phyloP scores from a whole-genome alignment of 2,113 vertebrate genomes.

The Antigone vipio region DNA sequence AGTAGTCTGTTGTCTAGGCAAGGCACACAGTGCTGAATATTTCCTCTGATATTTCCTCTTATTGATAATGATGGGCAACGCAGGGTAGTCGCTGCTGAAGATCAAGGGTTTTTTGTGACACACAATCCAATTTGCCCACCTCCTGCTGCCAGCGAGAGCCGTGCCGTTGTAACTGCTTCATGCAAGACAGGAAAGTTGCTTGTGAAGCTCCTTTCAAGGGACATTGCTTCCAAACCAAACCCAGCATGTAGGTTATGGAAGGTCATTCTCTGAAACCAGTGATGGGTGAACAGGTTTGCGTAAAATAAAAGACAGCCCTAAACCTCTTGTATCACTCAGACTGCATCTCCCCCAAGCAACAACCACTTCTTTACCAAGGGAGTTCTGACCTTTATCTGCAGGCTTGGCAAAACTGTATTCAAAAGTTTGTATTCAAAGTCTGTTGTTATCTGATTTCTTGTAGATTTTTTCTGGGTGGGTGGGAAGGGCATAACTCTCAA shows the following conservation, averaged over 20 bases:
- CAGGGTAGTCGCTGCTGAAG: neutral
- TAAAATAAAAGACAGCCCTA: neutral
- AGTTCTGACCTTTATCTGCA: neutral
- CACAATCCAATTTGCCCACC: neutral
- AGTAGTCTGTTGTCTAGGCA: neutral
- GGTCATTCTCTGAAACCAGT: neutral
- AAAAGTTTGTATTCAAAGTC: neutral
- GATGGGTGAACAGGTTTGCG: neutral
- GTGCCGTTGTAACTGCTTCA: neutral
- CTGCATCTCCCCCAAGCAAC: neutral
- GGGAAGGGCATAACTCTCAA: neutral
- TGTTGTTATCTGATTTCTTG: neutral
- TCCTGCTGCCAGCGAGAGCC: neutral
- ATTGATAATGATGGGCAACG: neutral
- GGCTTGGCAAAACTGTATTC: neutral
- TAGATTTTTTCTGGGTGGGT: neutral
- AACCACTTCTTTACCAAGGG: neutral
- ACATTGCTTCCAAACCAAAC: conserved; percentile 7
- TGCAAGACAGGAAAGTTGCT: neutral
- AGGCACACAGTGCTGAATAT: neutral
- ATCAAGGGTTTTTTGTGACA: neutral
- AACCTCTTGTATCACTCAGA: neutral
- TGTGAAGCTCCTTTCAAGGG: conserved; percentile 35
- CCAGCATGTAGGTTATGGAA: conserved; percentile 2
- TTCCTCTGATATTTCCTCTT: neutral